phyloP scores from a whole-genome alignment of 35 echinoderm and acorn worm species.

The Acanthaster planci region DNA sequence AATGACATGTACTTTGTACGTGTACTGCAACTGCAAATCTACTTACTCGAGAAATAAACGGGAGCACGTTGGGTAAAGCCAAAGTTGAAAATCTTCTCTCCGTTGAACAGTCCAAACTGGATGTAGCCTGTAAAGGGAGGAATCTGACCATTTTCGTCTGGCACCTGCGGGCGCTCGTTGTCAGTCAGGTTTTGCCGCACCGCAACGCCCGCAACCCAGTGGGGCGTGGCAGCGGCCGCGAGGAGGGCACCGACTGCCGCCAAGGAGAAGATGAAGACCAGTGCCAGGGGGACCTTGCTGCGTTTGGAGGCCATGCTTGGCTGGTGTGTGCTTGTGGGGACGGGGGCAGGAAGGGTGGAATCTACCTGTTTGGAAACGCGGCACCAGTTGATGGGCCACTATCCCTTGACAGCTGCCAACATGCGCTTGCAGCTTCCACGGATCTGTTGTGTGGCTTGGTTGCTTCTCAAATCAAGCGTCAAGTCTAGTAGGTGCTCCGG shows the following conservation, averaged over 20 bases:
- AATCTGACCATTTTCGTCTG: not conserved
- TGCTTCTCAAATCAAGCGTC: no score
- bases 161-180: not conserved
- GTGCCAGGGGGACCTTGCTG: not conserved
- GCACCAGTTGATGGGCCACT: no score
- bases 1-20: no score
- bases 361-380: no score
- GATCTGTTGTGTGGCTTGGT: no score
- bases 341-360: no score
- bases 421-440: no score
- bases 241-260: not conserved
- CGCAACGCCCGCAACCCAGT: conserved; percentile 42
- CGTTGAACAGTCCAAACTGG: conserved; percentile 71
- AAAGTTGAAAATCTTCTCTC: conserved; percentile 62
- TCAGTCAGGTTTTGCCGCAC: not conserved
- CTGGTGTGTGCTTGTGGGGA: no score
- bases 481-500: no score
- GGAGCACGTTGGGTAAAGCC: conserved; percentile 55
- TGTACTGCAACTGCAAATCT: no score
- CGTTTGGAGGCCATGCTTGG: not conserved
- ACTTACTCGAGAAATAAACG: conserved; percentile 58
- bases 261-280: conserved; percentile 33
- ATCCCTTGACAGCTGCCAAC: no score
- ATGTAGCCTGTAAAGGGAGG: conserved; percentile 42
- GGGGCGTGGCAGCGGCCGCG: conserved; percentile 27